A percentile compares a stretch with the other conserved stretches of the same genome.
Conservation (phyloP, 2,888 invertebrate genomes). For the Philaethria dido region DNA sequence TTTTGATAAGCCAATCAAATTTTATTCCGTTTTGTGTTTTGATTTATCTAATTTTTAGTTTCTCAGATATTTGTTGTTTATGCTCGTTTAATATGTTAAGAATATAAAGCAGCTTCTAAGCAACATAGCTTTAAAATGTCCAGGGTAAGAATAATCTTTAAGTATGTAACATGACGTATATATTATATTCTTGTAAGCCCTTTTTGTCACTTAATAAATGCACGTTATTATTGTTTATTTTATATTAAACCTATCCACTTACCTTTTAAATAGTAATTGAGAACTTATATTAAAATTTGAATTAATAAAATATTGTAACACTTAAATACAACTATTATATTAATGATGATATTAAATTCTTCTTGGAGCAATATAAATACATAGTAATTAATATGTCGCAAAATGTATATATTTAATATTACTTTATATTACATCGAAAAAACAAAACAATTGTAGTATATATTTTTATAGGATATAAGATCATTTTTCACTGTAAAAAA, state of each 20-base stretch:
- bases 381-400: no score
- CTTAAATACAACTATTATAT: not conserved
- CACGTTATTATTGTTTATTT: not conserved
- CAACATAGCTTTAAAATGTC: conserved; percentile 44
- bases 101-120: no score
- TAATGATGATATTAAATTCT: no score
- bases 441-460: not conserved
- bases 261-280: not conserved
- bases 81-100: not conserved
- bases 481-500: conserved; percentile 78
- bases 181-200: conserved; percentile 5
- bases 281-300: not conserved
- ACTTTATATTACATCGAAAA: no score
- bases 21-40: not conserved
- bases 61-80: not conserved
- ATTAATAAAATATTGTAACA: not conserved
- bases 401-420: no score
- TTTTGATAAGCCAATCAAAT: not conserved
- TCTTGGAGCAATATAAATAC: no score
- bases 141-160: conserved; percentile 36
- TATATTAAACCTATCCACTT: not conserved
- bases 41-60: not conserved
- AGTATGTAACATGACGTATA: not conserved
- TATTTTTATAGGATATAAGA: conserved; percentile 85
- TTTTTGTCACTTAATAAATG: not conserved